Percentiles rank a stretch among this genome's conserved stretches.
These are phyloP conservation scores for Plemyria rubiginata DNA, from an alignment of 2,888 invertebrate species.

Conservation along the genomic window DNA sequence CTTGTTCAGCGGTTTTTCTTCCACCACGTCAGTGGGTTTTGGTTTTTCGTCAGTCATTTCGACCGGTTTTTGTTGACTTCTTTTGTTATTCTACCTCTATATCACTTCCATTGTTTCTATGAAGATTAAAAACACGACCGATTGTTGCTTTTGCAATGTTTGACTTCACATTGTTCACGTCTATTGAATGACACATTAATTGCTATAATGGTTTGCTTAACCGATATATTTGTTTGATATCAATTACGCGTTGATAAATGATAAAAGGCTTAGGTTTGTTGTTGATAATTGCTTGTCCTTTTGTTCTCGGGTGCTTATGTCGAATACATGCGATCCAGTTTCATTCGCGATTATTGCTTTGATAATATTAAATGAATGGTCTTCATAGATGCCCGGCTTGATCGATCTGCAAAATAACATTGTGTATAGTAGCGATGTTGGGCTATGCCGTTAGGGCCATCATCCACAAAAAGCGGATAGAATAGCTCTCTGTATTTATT, in stretches of 20 bases:
- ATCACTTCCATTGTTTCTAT: conserved; percentile 61
- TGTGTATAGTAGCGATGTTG: not conserved
- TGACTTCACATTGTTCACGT: conserved; percentile 63
- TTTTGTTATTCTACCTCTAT: conserved; percentile 39
- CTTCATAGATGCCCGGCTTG: conserved; percentile 25
- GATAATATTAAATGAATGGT: conserved; percentile 18
- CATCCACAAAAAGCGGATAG: not conserved
- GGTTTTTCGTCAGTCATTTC: conserved; percentile 68
- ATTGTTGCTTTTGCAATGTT: conserved; percentile 56
- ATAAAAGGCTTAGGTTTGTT: conserved; percentile 57
- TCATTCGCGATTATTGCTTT: conserved; percentile 6
- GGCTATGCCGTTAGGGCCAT: not conserved
- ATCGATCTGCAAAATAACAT: conserved; percentile 31
- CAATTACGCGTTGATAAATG: conserved; percentile 71
- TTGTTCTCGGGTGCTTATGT: conserved; percentile 37
- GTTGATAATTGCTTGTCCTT: conserved; percentile 52
- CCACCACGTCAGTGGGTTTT: conserved; percentile 59
- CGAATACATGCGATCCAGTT: conserved; percentile 8
- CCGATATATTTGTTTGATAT: conserved; percentile 77
- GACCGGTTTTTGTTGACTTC: conserved; percentile 29
- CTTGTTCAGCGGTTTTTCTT: conserved; percentile 71
- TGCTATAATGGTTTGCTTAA: conserved; percentile 67
- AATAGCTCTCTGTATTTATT: no score
- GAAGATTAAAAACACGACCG: conserved; percentile 51
- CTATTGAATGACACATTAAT: conserved; percentile 56